Base-by-base conservation (phyloP, 1,140 invertebrate genomes). In the Drosophila subobscura region DNA sequence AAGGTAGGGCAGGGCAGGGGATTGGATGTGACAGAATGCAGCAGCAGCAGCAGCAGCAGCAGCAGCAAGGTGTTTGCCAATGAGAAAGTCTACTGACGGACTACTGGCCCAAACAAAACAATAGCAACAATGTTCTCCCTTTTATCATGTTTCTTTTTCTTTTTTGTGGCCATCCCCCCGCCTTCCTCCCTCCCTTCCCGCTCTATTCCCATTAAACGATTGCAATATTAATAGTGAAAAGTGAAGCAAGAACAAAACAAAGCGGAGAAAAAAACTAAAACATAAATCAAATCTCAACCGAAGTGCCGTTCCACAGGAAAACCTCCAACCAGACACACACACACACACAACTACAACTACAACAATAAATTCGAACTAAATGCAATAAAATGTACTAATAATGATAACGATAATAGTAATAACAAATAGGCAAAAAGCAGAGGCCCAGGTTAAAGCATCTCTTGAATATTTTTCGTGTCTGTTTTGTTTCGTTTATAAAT, bases 241-340 rank as follows among this genome's bases (percentile, higher is more conserved):
- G 33, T 37, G 33, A 37, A 37, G 3, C 10, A 37, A 47, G 47
- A 52, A 33, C 22, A 41, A 51, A 16, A 12, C 23, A 27, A 27
- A 52, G 3, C 4, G 44, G n/a, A 63, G 41, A 59, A 23, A 63
- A 47, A 59, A 23, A 61, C 65, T 58, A 37, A 37, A 49, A 12
- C 33, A 72, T 4, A 72, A 44, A 63, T 72, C 10, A 56, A 77
- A 77, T 77, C 74, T 77, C 66, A 77, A 80, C 52, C 63, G 33
- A 78, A 77, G 60, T 73, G 71, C 77, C 79, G 71, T 67, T 76
- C 66, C 72, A 75, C 56, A 59, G 1, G 0, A 59, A 51, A 79
- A 58, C 70, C 33, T 37, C 33, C 33, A 37, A 37, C 10, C 33
- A 3, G 7, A 33, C 8, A 8, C 27, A 8, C 29, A 33, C 8